phyloP scores from a whole-genome alignment of 2,888 invertebrate genomes.

The Caenorhabditis sp. region DNA sequence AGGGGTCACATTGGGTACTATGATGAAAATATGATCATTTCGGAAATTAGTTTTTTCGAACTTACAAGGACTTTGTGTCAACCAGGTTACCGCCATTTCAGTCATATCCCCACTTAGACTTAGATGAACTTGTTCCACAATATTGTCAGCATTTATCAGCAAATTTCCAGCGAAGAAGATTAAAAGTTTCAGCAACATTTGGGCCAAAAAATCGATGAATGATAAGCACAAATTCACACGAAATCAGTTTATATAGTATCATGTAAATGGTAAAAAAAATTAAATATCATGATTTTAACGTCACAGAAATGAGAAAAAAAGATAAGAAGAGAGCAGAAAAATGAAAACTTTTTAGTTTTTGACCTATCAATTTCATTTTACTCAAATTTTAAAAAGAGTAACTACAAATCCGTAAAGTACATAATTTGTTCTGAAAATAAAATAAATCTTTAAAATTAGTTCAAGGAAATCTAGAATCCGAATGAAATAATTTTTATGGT shows the following conservation, averaged over 20 bases:
- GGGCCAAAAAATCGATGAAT: neutral
- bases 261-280: neutral
- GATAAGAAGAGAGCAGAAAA: neutral
- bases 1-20: constrained; percentile 35
- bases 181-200: neutral
- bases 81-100: constrained; percentile 48
- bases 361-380: too few species aligned
- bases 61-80: constrained; percentile 41
- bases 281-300: neutral
- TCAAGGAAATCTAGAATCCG: too few species aligned
- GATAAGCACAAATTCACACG: neutral
- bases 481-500: too few species aligned
- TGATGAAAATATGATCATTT: neutral
- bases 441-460: too few species aligned
- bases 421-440: too few species aligned
- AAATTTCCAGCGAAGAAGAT: too few species aligned
- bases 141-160: neutral
- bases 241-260: neutral
- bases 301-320: neutral
- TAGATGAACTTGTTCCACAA: constrained; percentile 45
- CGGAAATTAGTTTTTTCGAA: too few species aligned
- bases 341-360: too few species aligned
- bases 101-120: constrained; percentile 31
- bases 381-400: too few species aligned
- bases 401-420: too few species aligned